Evolutionary conservation across 2,113 vertebrate species (phyloP), one percentile per base, ranked within the genome.

Genomic region (Microtus ochrogaster): DNA sequence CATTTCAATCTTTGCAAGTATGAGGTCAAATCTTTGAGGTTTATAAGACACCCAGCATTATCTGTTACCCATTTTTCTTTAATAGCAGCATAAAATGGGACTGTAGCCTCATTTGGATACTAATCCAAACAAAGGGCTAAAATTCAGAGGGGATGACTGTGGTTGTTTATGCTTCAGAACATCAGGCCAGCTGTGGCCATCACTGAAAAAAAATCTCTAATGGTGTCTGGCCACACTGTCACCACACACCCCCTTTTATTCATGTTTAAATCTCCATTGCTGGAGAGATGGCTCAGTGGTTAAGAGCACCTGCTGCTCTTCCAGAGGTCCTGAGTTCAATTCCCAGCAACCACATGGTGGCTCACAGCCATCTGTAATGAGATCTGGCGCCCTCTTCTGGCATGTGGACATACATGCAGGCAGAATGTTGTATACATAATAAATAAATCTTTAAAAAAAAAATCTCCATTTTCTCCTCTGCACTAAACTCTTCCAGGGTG

Each of bases 111-210:
- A 3, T 72, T 36, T 72, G 68, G 68, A n/a, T 47, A 5, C 24
- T 36, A 22, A 26, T 30, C 3, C 9, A 24, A 47, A 3, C 13
- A 33, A 28, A 3, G 0, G 22, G 33, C 6, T 13, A 92, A 74
- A 84, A 41, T 58, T 86, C 52, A 52, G 24, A 68, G 19, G 90
- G 30, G 12, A 41, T 47, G 12, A 28, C 10, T 28, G 39, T 5
- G 6, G 19, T 73, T 3, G 14, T 47, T 16, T 63, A 81, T 72
- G 13, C 52, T 26, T 9, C 9, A 28, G 33, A 83, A 12, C 41
- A 77, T 61, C 12, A 92, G 47, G 22, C 12, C 12, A 78, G 58
- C 6, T 26, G 21, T 65, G 41, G 21, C 12, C 2, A 2, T 84
- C 12, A 77, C 14, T 21, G 19, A 12, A 74, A 58, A 87, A 92